Evolutionary conservation across 2,888 invertebrate genomes (phyloP), one percentile per base, ranked within the genome.

Genomic region (Clepsis dumicolana): DNA sequence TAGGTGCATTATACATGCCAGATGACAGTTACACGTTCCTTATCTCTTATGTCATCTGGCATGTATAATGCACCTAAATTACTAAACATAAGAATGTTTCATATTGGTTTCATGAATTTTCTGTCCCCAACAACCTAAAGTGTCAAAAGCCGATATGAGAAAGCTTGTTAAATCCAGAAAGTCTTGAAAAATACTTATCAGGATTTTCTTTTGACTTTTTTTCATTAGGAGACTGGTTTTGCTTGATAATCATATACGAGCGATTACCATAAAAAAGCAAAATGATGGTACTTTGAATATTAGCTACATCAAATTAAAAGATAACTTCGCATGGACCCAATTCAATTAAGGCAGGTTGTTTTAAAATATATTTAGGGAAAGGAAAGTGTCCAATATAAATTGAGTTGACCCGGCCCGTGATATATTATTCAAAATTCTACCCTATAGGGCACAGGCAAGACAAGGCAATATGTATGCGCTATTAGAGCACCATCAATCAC

Each of bases 401-500:
- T 53, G 27, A 53, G 57, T 16, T 25, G 24, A 25, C 21, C 18
- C 65, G 65, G n/a, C 16, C 52, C 18, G 53, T 54, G 53, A 64
- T 73, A 71, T 71, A 76, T 77, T 77, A 74, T 76, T 71, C 70
- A 70, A 57, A 63, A 73, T 71, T 38, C 57, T 50, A 24, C 27
- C 52, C 57, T 50, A 24, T 38, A 25, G 54, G 18, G 48, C 18
- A 53, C 35, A 24, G n/a, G 54, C 41, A 25, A 38, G 65, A 7
- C 57, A 60, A 65, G 68, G 71, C 73, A 72, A 75, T 74, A 70
- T 74, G 71, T 75, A 75, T 74, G 73, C 73, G 76, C 73, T 79
- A 82, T 82, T 82, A 82, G 74, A 72, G 74, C 54, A 72, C 75
- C 81, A 88, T 88, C 88, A 85, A 88, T 88, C 88, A 87, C 72